These are phyloP conservation scores for Nomada lathburiana DNA, from an alignment of 2,888 invertebrate species.

Conservation along the genomic window DNA sequence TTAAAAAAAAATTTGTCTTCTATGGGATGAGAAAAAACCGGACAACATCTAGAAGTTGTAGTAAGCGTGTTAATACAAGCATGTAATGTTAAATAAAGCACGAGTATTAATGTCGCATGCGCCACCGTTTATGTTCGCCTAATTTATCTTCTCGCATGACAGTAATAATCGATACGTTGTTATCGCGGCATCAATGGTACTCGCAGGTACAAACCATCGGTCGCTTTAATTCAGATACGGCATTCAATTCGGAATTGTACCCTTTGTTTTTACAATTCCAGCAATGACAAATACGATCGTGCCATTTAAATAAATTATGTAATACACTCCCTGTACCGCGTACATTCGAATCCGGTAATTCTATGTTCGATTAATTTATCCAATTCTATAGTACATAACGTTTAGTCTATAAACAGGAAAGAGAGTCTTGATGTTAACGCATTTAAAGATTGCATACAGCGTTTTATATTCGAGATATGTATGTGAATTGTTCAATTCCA, in stretches of 20 bases:
- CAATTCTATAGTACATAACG: too few species aligned
- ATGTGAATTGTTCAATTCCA: not conserved
- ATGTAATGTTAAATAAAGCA: not conserved
- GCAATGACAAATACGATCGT: too few species aligned
- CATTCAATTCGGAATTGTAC: too few species aligned
- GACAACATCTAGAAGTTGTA: too few species aligned
- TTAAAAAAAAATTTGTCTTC: too few species aligned
- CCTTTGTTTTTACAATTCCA: too few species aligned
- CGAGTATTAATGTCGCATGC: not conserved
- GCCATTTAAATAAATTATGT: too few species aligned
- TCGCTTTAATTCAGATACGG: not conserved
- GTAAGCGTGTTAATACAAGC: too few species aligned
- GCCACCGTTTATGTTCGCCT: not conserved
- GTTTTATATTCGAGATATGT: not conserved
- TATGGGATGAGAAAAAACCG: too few species aligned
- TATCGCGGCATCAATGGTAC: not conserved
- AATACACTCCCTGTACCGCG: too few species aligned
- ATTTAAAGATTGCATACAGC: not conserved
- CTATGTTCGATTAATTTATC: too few species aligned
- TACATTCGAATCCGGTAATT: too few species aligned
- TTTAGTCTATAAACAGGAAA: not conserved
- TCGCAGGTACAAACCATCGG: not conserved
- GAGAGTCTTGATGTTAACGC: not conserved
- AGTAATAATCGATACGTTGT: slow-evolving; percentile 9
- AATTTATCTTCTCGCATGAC: not conserved